Evolutionary conservation across 1,140 invertebrate species (phyloP).

Genomic region (Solenopsis invicta): DNA sequence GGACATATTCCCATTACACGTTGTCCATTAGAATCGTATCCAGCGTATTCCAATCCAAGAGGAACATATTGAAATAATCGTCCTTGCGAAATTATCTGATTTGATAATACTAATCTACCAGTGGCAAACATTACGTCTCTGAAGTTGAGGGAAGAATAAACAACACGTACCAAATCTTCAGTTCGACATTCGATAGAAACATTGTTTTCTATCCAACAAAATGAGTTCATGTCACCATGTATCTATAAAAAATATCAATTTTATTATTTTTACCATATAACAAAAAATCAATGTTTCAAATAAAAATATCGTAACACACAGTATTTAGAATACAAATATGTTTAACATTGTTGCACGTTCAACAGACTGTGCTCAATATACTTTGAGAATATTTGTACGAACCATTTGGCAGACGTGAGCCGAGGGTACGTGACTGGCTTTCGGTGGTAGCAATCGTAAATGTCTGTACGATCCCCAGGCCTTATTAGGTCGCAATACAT

Average conservation of each 20-base stretch:
- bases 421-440: background rate
- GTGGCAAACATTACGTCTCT: conserved; percentile 90
- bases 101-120: conserved; percentile 89
- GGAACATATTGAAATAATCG: conserved; percentile 75
- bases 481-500: background rate
- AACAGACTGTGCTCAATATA: too few species aligned
- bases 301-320: too few species aligned
- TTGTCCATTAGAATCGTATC: background rate
- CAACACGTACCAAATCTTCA: conserved; percentile 86
- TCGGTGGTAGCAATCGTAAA: background rate
- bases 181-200: conserved; percentile 79
- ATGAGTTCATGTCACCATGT: conserved; percentile 94
- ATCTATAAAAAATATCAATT: conserved; percentile 75
- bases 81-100: conserved; percentile 87
- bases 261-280: background rate
- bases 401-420: background rate
- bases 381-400: too few species aligned
- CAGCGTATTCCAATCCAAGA: background rate
- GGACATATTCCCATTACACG: conserved; percentile 14
- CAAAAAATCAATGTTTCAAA: conserved; percentile 56
- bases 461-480: conserved; percentile 10
- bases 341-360: too few species aligned
- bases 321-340: too few species aligned
- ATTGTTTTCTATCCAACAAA: conserved; percentile 93
- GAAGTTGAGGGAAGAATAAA: conserved; percentile 88